These are phyloP conservation scores for Tretioscincus oriximinensis DNA, from an alignment of 2,113 vertebrate genomes.

Conservation along the genomic window DNA sequence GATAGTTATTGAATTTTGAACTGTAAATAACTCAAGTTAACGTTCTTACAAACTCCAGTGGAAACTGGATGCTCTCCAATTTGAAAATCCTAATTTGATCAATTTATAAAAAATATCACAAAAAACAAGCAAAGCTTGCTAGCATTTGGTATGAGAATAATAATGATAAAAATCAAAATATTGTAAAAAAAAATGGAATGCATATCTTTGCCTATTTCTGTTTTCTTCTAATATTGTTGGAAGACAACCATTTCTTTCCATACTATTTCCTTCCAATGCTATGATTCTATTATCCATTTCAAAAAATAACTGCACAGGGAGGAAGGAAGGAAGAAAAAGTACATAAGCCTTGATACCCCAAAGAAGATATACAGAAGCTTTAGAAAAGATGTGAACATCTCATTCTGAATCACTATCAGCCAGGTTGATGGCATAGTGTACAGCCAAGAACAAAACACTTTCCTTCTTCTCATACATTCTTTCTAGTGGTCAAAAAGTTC, in stretches of 20 bases:
- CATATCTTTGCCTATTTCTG: neutral
- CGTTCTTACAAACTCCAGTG: neutral
- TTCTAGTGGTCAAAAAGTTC: no score
- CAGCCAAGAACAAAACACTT: no score
- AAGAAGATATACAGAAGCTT: no score
- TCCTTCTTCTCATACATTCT: no score
- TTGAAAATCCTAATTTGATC: neutral
- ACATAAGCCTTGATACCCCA: no score
- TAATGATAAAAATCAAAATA: neutral
- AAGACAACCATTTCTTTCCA: neutral
- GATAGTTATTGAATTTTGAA: neutral
- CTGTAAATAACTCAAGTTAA: neutral
- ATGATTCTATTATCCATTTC: no score
- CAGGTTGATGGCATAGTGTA: no score
- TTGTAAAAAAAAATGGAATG: neutral
- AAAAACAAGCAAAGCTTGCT: neutral
- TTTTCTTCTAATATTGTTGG: neutral
- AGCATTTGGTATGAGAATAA: neutral
- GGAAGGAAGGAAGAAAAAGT: no score
- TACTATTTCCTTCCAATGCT: conserved; percentile 26
- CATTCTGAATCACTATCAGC: no score
- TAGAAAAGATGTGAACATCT: no score
- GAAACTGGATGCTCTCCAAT: neutral
- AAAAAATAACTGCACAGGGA: no score
- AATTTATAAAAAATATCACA: neutral